Evolutionary conservation across 23 tunicate genomes (phyloP), one percentile per base, ranked within the genome.

Genomic region (Halocynthia aurantium): DNA sequence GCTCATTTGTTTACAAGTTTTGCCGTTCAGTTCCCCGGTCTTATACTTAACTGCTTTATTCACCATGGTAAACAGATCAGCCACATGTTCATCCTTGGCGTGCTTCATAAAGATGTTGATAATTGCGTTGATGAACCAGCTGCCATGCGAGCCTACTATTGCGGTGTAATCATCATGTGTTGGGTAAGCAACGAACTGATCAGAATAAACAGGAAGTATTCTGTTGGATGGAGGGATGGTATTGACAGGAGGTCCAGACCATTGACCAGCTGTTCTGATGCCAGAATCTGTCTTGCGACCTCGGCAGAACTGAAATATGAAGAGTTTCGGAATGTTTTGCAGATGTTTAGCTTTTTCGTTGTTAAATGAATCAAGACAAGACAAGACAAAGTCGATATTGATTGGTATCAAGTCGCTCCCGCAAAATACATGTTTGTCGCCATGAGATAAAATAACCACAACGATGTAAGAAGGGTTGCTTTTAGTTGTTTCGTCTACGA

Each of bases 41-140:
- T 86, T 80, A n/a, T 65, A 71, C 74, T 70, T 52, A 53, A 80
- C 22, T 70, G 51, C 83, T 10, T 50, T 19, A 52, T 54, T 80
- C 8, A 86, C 92, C 73, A 61, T 72, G 57, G 82, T 86, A 52
- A 86, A 66, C 81, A 86, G 51, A 12, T 86, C 92, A 60, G 64
- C 57, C 51, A 86, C 81, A 61, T 86, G 85, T 57, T 69, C 50
- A 31, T 70, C 62, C n/a, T 81, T 69, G 17, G 92, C 82, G 7
- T 81, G 2, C 52, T 63, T 7, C 64, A 76, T 67, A 69, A 86
- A 86, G 5, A 86, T 81, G 53, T 86, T 81, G 22, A 63, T 77
- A 19, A 86, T 71, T 6, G 92, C 92, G 52, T 81, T 86, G n/a
- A 81, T 86, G 62, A 73, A 86, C 92, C 85, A 86, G 40, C 77